A percentile compares a stretch with the other conserved stretches of the same genome.
phyloP scores from a whole-genome alignment of 2,888 invertebrate species.

The Ornithoptera priamus region DNA sequence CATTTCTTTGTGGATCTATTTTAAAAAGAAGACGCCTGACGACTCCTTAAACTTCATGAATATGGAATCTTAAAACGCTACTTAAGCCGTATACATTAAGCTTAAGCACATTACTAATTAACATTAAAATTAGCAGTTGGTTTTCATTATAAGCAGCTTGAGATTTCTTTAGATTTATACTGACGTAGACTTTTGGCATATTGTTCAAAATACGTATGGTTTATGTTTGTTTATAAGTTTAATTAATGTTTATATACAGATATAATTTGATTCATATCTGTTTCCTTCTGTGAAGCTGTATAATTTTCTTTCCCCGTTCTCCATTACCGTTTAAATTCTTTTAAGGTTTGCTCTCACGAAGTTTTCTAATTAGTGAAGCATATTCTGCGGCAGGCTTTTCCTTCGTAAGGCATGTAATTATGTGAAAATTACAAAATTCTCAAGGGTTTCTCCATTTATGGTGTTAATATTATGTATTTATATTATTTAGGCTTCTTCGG shows the following conservation, averaged over 20 bases:
- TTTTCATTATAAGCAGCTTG: conserved; percentile 16
- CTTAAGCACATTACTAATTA: conserved; percentile 9
- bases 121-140: conserved; percentile 12
- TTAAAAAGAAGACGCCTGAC: background rate
- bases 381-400: conserved; percentile 10
- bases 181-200: background rate
- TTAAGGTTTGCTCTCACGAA: conserved; percentile 2
- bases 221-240: background rate
- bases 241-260: no score
- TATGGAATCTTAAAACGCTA: conserved; percentile 1
- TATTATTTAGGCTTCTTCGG: background rate
- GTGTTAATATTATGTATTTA: background rate
- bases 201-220: background rate
- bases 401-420: conserved; percentile 8
- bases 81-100: background rate
- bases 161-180: conserved; percentile 9
- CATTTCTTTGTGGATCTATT: background rate
- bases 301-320: background rate
- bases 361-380: conserved; percentile 15
- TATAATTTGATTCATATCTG: no score
- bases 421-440: conserved; percentile 21
- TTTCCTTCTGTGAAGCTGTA: background rate
- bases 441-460: background rate
- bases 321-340: conserved; percentile 15
- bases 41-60: background rate